Evolutionary conservation across 2,797 vertebrate genomes (phyloP).

Genomic region (Sciurus vulgaris): DNA sequence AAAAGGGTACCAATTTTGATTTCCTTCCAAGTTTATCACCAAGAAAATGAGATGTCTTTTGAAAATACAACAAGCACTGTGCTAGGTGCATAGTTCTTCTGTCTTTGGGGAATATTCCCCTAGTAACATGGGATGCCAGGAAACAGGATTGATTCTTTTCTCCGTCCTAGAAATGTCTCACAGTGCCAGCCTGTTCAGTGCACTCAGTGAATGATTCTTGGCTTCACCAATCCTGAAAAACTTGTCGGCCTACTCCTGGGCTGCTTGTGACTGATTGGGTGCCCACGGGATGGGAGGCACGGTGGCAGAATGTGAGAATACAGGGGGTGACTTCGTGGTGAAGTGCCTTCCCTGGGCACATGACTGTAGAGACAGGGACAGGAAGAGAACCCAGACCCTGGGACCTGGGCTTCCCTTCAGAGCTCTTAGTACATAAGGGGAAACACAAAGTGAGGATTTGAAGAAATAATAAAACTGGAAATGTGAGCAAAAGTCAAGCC

Average conservation of each 20-base stretch:
- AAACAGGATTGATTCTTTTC: neutral
- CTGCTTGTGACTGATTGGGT: neutral
- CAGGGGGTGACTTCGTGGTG: fast-evolving
- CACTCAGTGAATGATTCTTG: neutral
- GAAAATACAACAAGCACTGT: neutral
- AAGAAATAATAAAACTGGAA: neutral
- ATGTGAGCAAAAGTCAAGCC: neutral
- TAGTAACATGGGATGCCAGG: neutral
- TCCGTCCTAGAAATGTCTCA: too few relatives aligned
- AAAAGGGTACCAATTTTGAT: too few relatives aligned
- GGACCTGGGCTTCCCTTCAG: neutral
- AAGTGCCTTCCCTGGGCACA: too few relatives aligned
- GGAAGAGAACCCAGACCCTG: neutral
- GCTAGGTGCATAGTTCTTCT: neutral
- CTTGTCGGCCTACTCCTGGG: neutral
- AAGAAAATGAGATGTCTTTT: neutral
- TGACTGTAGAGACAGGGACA: neutral
- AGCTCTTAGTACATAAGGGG: neutral
- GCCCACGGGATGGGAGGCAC: too few relatives aligned
- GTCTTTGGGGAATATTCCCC: neutral
- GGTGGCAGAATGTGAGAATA: neutral
- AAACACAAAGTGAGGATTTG: neutral
- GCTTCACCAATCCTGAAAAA: neutral
- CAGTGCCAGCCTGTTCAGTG: neutral
- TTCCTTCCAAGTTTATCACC: neutral